Evolutionary conservation across 2,888 invertebrate species (phyloP).

Genomic region (Drosophila meridiana): DNA sequence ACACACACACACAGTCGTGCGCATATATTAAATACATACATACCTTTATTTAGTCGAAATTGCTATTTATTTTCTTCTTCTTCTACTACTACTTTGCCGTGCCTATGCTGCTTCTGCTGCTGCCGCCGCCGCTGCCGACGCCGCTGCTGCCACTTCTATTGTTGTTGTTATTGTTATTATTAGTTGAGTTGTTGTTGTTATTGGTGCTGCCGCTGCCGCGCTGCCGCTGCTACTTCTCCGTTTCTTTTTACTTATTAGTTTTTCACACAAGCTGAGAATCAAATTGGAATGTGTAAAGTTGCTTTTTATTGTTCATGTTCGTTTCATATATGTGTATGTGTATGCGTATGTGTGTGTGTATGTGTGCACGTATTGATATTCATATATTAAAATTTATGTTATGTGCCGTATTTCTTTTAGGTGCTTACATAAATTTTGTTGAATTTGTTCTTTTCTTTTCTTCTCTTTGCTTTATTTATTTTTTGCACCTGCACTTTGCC

Average conservation of each 20-base stretch:
- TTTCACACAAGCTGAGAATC: conserved; percentile 71
- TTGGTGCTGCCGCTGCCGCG: conserved; percentile 24
- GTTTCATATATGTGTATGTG: conserved; percentile 1
- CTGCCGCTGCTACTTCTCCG: conserved; percentile 45
- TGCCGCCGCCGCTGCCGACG: conserved; percentile 27
- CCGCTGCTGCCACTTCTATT: neutral
- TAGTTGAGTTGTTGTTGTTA: conserved; percentile 28
- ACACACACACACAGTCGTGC: conserved; percentile 12
- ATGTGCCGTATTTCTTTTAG: conserved; percentile 39
- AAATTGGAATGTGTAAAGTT: conserved; percentile 68
- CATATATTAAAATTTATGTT: conserved; percentile 31
- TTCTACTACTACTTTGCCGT: conserved; percentile 54
- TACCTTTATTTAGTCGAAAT: conserved; percentile 78
- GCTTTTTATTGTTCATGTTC: conserved; percentile 46
- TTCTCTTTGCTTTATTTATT: conserved; percentile 7
- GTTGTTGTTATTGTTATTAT: conserved; percentile 33
- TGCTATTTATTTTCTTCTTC: conserved; percentile 74
- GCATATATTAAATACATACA: conserved; percentile 38
- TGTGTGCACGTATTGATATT: conserved; percentile 7
- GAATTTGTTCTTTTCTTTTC: conserved; percentile 21
- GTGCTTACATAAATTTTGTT: conserved; percentile 59
- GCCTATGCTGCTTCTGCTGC: conserved; percentile 45
- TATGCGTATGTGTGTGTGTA: neutral
- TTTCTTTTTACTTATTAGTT: conserved; percentile 59
- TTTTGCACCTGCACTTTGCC: conserved; percentile 37